Conservation (phyloP, 2,113 vertebrate genomes). For the Mustelus asterias region DNA sequence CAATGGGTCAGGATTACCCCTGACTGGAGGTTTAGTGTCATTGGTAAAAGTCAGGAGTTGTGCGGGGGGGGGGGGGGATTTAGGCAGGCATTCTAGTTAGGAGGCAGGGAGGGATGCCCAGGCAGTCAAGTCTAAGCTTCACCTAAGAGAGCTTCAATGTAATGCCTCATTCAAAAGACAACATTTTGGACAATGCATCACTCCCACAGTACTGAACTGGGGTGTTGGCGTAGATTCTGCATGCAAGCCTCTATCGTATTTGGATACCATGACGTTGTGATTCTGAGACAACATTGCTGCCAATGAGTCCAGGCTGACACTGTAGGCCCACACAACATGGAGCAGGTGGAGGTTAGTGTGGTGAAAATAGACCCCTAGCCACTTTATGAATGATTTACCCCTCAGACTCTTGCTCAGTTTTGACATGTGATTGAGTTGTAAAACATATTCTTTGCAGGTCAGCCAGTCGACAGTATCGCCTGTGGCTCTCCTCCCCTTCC, state of each 20-base stretch:
- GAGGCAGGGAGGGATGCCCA: neutral
- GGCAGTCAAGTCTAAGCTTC: neutral
- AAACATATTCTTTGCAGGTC: slow-evolving; percentile 48
- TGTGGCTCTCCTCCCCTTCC: slow-evolving; percentile 53
- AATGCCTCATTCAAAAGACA: neutral
- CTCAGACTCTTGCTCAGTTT: neutral
- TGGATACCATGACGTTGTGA: neutral
- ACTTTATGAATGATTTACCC: neutral
- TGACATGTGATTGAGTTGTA: neutral
- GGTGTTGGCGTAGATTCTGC: neutral
- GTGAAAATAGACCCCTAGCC: neutral
- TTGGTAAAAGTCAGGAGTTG: too few relatives aligned
- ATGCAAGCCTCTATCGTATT: neutral
- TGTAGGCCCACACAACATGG: neutral
- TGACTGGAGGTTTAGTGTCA: too few relatives aligned
- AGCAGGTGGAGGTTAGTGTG: neutral
- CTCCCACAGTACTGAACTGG: neutral
- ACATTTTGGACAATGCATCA: neutral
- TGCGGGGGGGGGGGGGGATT: too few relatives aligned
- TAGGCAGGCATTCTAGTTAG: neutral
- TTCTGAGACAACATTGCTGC: neutral
- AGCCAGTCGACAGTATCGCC: slow-evolving; percentile 49
- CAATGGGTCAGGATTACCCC: neutral
- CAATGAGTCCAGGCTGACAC: neutral
- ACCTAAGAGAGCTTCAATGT: neutral